Evolutionary conservation across 2,888 invertebrate species (phyloP), one percentile per base, ranked within the genome.

Genomic region (Apamea crenata): DNA sequence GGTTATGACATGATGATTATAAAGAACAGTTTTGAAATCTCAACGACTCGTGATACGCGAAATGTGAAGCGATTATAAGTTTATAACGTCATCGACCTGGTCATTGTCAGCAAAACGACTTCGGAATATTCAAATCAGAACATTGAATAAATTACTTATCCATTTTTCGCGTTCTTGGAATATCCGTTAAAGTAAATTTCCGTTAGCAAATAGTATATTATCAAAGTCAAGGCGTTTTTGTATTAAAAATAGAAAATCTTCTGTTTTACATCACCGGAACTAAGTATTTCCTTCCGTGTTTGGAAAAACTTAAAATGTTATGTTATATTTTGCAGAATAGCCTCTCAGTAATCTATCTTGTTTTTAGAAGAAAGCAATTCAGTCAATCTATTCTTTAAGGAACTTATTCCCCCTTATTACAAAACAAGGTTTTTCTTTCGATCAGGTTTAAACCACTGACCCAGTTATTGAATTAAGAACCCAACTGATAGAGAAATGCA

Each of bases 121-220:
- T 47, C 29, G 56, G 47, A 67, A 67, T 86, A 85, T 80, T 83
- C 50, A 80, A 80, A 77, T 83, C 40, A 25, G 53, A 65, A 65
- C 63, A 72, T 29, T 44, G 70, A 80, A 83, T 83, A 83, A 8
- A 77, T 77, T 65, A 74, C 50, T 21, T 75, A 73, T 67, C 14
- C 50, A 67, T 47, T 36, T 69, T 75, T 72, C 1, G n/a, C 29
- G n/a, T 66, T 69, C 74, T 77, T 40, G 8, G 69, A 67, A 80
- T 40, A 32, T 61, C 63, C 75, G 40, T 59, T 21, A 50, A 82
- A 73, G 86, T 77, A 75, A 73, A 66, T 83, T 80, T 85, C 85
- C 85, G 74, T 68, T 65, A 1, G 12, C 68, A 36, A 77, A 77
- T 75, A 80, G 61, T 66, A 70, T 73, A 77, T 66, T 63, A n/a